Conservation (phyloP, 1,140 invertebrate genomes). For the Brachionus sp. region DNA sequence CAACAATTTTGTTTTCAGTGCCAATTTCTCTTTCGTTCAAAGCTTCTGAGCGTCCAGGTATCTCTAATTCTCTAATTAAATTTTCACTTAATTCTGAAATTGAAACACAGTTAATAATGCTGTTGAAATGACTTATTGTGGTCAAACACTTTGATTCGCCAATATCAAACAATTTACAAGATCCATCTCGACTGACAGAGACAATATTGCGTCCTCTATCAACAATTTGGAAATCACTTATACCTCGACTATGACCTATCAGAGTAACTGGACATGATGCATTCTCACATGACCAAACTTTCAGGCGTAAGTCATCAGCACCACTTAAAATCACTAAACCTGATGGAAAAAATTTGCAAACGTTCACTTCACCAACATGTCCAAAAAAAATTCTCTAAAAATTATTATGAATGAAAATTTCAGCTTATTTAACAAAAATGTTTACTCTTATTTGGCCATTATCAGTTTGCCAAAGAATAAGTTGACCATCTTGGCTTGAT, state of each 20-base stretch:
- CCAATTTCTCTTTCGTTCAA: slow-evolving; percentile 64
- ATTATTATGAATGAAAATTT: slow-evolving; percentile 51
- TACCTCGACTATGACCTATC: slow-evolving; percentile 65
- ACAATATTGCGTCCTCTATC: slow-evolving; percentile 71
- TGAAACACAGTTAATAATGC: slow-evolving; percentile 11
- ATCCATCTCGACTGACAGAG: slow-evolving; percentile 70
- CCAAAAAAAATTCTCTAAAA: slow-evolving; percentile 63
- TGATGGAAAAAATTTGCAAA: slow-evolving; percentile 70
- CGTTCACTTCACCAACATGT: slow-evolving; percentile 69
- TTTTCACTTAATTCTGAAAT: slow-evolving; percentile 11
- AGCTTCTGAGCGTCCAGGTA: slow-evolving; percentile 44
- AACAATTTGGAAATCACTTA: slow-evolving; percentile 66
- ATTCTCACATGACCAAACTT: slow-evolving; percentile 70
- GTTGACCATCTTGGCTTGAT: slow-evolving; percentile 63
- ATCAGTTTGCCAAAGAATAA: slow-evolving; percentile 67
- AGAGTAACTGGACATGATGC: slow-evolving; percentile 68
- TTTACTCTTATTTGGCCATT: slow-evolving; percentile 63
- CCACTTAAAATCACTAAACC: slow-evolving; percentile 68
- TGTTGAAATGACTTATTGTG: slow-evolving; percentile 57
- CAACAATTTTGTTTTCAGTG: slow-evolving; percentile 66
- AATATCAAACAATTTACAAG: slow-evolving; percentile 70
- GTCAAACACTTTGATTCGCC: slow-evolving; percentile 64
- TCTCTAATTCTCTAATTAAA: neutral
- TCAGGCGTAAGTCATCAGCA: slow-evolving; percentile 68
- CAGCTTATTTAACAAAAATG: slow-evolving; percentile 46